Evolutionary conservation across 2,113 vertebrate genomes (phyloP), one percentile per base, ranked within the genome.

Genomic region (Apistogramma diplotaenia): DNA sequence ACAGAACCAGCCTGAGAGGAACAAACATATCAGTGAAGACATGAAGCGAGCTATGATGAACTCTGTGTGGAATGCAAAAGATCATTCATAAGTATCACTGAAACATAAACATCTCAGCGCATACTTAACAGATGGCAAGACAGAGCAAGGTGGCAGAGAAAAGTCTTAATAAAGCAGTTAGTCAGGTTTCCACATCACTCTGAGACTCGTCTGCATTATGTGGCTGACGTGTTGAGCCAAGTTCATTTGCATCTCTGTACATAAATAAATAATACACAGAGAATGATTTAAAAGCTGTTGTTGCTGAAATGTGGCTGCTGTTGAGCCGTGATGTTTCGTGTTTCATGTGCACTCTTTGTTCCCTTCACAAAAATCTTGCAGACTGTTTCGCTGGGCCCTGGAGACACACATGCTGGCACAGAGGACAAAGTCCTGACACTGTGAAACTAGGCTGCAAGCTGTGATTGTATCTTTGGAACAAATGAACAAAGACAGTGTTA

Each of bases 1-100:
- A 74, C 97, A 99, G 93, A 98, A 99, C 98, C 98, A 99, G 53
- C 97, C 98, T 99, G 91, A 33, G 37, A 37, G 29, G 76, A 78
- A 53, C n/a, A 76, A 58, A 55, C 3, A 3, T 5, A 60, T 46
- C 0, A 55, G n/a, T n/a, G n/a, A n/a, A 73, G 18, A 76, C 10
- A 80, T 31, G 81, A 15, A 77, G 31, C 65, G 37, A 9, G 23
- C 54, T 55, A 79, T 18, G 15, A 53, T 37, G 37, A 76, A 58
- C 15, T 53, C 18, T 74, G 27, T 67, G 54, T 60, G 19, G n/a
- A 25, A 65, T 55, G 23, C 27, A 15, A 81, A 83, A 58, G 65
- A 60, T 70, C 19, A 31, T 43, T 1, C 29, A 37, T 72, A 33
- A 21, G 40, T 5, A 0, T 40, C 40, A 16, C 12, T 40, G 60